phyloP scores from a whole-genome alignment of 2,113 vertebrate species.

The Fulica atra region DNA sequence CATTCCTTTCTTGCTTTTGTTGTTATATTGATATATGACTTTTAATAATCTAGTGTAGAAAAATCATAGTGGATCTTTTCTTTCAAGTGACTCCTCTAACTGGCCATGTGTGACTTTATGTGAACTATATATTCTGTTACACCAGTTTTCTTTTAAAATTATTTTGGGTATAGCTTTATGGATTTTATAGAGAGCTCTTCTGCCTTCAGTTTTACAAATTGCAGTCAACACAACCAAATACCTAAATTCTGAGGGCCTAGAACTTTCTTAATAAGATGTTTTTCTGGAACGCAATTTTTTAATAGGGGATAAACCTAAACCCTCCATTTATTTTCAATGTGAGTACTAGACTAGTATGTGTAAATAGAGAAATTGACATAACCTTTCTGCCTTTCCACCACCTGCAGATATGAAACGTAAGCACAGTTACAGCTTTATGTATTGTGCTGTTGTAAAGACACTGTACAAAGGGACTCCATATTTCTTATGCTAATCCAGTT shows the following conservation, averaged over 20 bases:
- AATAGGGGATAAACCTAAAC: not conserved
- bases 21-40: not conserved
- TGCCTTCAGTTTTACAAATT: not conserved
- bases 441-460: not conserved
- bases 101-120: not conserved
- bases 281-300: constrained; percentile 12
- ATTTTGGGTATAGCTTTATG: not conserved
- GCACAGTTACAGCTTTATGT: constrained; percentile 23
- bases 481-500: constrained; percentile 36
- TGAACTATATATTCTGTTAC: not conserved
- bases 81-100: not conserved
- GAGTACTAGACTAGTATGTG: not conserved
- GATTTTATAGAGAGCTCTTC: not conserved
- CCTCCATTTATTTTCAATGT: constrained; percentile 31
- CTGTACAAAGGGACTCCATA: not conserved
- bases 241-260: not conserved
- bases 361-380: constrained; percentile 37
- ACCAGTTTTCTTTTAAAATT: not conserved
- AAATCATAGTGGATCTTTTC: not conserved
- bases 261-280: not conserved
- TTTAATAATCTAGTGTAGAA: not conserved
- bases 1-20: not conserved
- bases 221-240: not conserved
- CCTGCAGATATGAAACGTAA: not conserved
- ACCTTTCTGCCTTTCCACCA: constrained; percentile 30